Base-by-base conservation (phyloP, 2,797 vertebrate genomes). In the Chromis chromis region DNA sequence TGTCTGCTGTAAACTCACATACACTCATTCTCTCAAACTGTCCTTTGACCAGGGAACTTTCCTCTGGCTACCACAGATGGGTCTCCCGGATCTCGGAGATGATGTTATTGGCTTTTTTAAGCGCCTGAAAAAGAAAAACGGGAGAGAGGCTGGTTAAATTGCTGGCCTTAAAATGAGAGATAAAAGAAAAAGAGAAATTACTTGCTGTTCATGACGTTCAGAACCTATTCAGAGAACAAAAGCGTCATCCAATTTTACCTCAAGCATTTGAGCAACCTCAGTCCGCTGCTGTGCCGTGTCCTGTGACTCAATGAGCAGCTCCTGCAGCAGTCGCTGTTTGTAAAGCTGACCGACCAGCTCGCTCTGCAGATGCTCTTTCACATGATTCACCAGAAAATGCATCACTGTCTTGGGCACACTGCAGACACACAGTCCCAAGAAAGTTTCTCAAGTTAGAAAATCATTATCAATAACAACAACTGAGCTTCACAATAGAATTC, bases 71-170 rank as follows among this genome's bases (percentile, higher is more conserved):
- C 94, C 94, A 96, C 85, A 96, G 92, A 83, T 96, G 95, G 14
- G 94, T 96, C 85, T 96, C 96, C n/a, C 95, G 93, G 84, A 96
- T 96, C 88, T 96, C 96, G 24, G 92, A 96, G 90, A 96, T 96
- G 65, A 95, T 95, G 88, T 94, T 94, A 80, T 88, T 96, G 63
- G 96, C 95, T 87, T 95, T 95, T 83, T 95, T 93, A 19, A 96
- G 94, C 0, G 94, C 94, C 96, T 96, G 85, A 65, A 78, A 78
- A 70, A 71, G 12, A 33, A 31, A 21, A 8, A 62, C 42, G 28
- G 56, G 59, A 11, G 17, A 54, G 31, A 24, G 11, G 16, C 19
- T 10, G 2, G 53, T 78, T 78, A 82, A 76, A 79, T 71, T 25
- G 3, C 25, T 49, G 50, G 55, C 16, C 22, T 27, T 54, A 53